Evolutionary conservation across 2,888 invertebrate genomes (phyloP).

Genomic region (Priocnemis perturbator): DNA sequence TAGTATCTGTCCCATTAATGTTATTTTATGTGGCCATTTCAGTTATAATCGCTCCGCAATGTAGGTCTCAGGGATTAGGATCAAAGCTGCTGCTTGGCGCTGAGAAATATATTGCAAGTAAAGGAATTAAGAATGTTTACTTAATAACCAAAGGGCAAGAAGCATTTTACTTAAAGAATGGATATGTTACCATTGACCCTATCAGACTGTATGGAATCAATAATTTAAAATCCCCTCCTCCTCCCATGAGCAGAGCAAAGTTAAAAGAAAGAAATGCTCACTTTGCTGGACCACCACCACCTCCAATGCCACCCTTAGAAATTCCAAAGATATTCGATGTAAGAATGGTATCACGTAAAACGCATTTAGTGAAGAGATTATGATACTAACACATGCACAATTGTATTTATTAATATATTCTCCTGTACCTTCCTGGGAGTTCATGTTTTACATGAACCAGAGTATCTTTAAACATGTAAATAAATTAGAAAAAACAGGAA

Average conservation of each 20-base stretch:
- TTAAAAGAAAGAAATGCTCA: slow-evolving; percentile 46
- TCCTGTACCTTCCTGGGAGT: slow-evolving; percentile 5
- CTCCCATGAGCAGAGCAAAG: slow-evolving; percentile 35
- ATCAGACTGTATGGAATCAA: slow-evolving; percentile 80
- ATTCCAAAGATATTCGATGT: slow-evolving; percentile 53
- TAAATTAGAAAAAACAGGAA: too few species aligned
- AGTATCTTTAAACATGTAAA: too few species aligned
- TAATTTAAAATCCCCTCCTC: slow-evolving; percentile 50
- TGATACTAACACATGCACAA: slow-evolving; percentile 37
- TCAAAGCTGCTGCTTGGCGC: slow-evolving; percentile 84
- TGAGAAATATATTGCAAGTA: slow-evolving; percentile 82
- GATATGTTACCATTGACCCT: slow-evolving; percentile 83
- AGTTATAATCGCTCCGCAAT: slow-evolving; percentile 85
- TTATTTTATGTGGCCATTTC: slow-evolving; percentile 18
- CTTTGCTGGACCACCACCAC: slow-evolving; percentile 68
- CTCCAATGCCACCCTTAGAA: slow-evolving; percentile 70
- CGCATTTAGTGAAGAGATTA: slow-evolving; percentile 71
- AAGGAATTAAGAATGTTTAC: slow-evolving; percentile 81
- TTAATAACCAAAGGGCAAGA: slow-evolving; percentile 86
- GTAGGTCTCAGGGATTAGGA: slow-evolving; percentile 86
- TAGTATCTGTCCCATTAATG: neutral
- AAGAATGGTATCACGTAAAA: slow-evolving; percentile 64
- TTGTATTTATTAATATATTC: slow-evolving; percentile 28
- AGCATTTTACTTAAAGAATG: slow-evolving; percentile 85
- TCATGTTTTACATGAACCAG: slow-evolving; percentile 10